Base-by-base conservation (phyloP, 2,113 vertebrate genomes). In the Phainopepla nitens region DNA sequence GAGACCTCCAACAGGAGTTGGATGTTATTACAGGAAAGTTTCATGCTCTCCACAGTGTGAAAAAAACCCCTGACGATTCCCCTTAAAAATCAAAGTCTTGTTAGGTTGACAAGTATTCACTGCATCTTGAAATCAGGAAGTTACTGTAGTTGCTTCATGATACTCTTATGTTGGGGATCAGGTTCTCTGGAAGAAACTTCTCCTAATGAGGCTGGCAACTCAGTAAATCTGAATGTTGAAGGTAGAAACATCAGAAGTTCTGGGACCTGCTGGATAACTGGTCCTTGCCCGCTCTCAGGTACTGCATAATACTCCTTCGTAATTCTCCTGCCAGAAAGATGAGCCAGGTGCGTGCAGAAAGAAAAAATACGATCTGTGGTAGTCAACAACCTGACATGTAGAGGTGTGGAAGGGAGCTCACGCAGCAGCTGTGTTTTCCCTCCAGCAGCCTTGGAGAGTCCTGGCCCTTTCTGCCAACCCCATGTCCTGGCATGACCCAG, bases 21-120 rank as follows among this genome's bases (percentile, higher is more conserved):
- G 16, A 41, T 60, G 11, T 18, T 51, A 27, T 45, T 86, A 20
- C 31, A 24, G 31, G 27, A 47, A 66, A 56, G 3, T 15, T 75
- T 81, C 1, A 0, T 56, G 27, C 24, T 66, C 39, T 73, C 8
- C 17, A 60, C 1, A 2, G 4, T 23, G 2, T 60, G 29, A 60
- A 93, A 83, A 47, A 50, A 77, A 22, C 9, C 9, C 22, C 7
- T 47, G 28, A 44, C 70, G 13, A 14, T 70, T 86, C 33, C 39
- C 29, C 35, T 92, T 20, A 57, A n/a, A 3, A 44, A 73, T 57
- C 44, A 85, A 93, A 89, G 78, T 54, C 11, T 11, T 65, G 9
- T 69, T 27, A 88, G 20, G 13, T 83, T 47, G 29, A 19, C 44
- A 73, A 85, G 28, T 28, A 90, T 41, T 35, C 62, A 6, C 22